phyloP scores from a whole-genome alignment of 2,888 invertebrate species.

The Nineta flava region DNA sequence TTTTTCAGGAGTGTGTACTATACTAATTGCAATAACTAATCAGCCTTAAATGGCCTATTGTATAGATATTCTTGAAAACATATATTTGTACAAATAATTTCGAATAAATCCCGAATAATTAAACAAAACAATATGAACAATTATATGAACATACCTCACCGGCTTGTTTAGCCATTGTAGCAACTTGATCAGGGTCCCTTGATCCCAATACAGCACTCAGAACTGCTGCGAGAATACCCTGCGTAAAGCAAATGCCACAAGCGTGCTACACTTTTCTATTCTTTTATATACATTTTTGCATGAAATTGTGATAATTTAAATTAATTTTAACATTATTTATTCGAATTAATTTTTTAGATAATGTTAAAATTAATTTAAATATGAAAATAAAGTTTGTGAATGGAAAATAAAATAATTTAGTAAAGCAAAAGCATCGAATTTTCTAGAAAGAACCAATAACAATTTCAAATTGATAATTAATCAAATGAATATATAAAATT shows the following conservation, averaged over 20 bases:
- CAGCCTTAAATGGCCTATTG: background rate
- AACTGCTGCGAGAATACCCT: conserved; percentile 86
- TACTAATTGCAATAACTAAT: too few species aligned
- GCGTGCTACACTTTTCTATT: conserved; percentile 12
- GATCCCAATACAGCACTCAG: conserved; percentile 81
- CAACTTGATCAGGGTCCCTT: conserved; percentile 82
- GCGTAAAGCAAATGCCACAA: conserved; percentile 29
- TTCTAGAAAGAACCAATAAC: too few species aligned
- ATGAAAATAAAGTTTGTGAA: background rate
- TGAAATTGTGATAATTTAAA: background rate
- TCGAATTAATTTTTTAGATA: background rate
- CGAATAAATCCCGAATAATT: background rate
- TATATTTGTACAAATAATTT: background rate
- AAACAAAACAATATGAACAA: background rate
- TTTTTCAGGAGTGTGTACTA: too few species aligned
- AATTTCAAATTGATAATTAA: too few species aligned
- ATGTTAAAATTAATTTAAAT: background rate
- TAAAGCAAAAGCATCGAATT: background rate
- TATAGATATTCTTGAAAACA: background rate
- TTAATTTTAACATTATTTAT: too few species aligned
- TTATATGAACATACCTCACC: conserved; percentile 64
- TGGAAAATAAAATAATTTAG: background rate
- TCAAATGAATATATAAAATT: too few species aligned
- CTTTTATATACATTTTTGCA: background rate
- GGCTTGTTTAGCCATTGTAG: conserved; percentile 88